Evolutionary conservation across 23 tunicate species (phyloP).

Genomic region (Halocynthia aurantium): DNA sequence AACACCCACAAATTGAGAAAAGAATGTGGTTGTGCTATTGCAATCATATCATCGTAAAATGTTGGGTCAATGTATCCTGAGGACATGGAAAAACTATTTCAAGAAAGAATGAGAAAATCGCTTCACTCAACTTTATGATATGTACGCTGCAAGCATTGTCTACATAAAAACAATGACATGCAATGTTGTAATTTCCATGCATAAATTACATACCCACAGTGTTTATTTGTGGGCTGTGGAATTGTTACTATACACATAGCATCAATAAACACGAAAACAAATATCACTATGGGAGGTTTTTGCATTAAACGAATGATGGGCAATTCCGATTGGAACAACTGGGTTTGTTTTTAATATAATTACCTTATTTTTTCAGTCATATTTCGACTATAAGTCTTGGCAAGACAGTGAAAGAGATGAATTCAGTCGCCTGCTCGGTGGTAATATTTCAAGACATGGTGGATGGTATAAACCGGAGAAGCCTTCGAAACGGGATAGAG

Average conservation of each 20-base stretch:
- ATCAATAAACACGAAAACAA: background rate
- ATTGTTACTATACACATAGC: background rate
- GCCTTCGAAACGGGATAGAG: background rate
- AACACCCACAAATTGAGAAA: too few relatives aligned
- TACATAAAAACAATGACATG: too few relatives aligned
- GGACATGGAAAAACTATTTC: too few relatives aligned
- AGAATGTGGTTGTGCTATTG: too few relatives aligned
- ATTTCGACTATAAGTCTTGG: background rate
- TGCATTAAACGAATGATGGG: background rate
- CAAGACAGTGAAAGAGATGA: background rate
- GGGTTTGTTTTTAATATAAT: background rate
- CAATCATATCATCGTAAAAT: too few relatives aligned
- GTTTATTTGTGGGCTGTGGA: background rate
- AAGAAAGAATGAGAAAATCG: too few relatives aligned
- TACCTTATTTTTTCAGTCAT: background rate
- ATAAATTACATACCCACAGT: background rate
- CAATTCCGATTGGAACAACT: background rate
- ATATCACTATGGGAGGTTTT: background rate
- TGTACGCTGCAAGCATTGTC: too few relatives aligned
- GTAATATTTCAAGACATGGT: background rate
- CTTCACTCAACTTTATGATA: too few relatives aligned
- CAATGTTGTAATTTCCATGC: too few relatives aligned
- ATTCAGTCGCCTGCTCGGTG: background rate
- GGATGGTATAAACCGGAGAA: background rate
- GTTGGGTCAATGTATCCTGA: too few relatives aligned